phyloP scores from a whole-genome alignment of 2,113 vertebrate genomes.

The Macrotus californicus region DNA sequence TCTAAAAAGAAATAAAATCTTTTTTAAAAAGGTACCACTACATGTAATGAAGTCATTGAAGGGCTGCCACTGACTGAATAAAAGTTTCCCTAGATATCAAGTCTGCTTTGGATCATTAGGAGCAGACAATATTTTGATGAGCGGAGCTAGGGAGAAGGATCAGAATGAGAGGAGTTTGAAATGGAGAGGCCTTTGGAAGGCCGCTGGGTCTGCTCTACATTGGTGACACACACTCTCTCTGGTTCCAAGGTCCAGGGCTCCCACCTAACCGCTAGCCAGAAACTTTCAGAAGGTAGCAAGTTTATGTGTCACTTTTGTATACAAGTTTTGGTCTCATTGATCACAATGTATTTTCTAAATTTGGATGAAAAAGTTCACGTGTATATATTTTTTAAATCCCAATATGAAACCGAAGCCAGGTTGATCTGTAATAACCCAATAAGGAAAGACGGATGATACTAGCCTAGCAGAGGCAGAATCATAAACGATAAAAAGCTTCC shows the following conservation, averaged over 20 bases:
- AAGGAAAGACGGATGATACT: background rate
- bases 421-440: background rate
- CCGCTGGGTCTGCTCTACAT: background rate
- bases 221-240: background rate
- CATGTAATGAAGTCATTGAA: background rate
- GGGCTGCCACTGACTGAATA: background rate
- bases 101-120: background rate
- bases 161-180: background rate
- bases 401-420: background rate
- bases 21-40: background rate
- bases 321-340: background rate
- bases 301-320: background rate
- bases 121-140: background rate
- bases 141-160: background rate
- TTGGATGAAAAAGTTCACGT: background rate
- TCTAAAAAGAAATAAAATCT: no score
- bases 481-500: background rate
- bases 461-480: background rate
- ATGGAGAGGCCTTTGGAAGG: background rate
- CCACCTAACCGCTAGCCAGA: background rate
- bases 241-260: background rate
- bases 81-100: background rate
- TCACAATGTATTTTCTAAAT: conserved; percentile 27
- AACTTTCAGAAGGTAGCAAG: background rate
- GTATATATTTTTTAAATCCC: background rate